Evolutionary conservation across 2,888 invertebrate species (phyloP), one percentile per base, ranked within the genome.

Genomic region (Cordylochernes scorpioides): DNA sequence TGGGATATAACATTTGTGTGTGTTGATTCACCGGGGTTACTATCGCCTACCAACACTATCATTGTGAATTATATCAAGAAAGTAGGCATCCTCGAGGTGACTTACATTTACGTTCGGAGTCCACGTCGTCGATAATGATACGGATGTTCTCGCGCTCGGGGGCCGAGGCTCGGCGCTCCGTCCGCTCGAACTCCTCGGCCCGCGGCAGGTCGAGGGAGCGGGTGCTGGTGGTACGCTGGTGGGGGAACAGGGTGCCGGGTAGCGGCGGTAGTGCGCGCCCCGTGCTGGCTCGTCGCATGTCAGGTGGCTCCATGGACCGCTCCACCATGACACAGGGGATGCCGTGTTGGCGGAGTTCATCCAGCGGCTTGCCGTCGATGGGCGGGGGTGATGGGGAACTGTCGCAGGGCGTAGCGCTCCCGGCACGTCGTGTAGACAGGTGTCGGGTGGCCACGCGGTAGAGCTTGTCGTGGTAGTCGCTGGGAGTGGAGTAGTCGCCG

Each of bases 101-200:
- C 21, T 28, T 17, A 31, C 31, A 21, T 17, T 15, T 31, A 9
- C 16, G 13, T 21, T 64, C 65, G 35, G 72, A 72, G 53, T 82
- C 80, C 9, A 82, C 80, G 51, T 82, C 80, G 48, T 82, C 78
- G 46, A 82, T 82, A 41, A 82, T 78, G 42, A 82, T 82, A 51
- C 78, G 71, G 45, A 82, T 82, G 39, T 77, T 77, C 51, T 82
- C 80, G 2, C 80, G 80, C 47, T 80, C 80, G 8, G 50, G 47
- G 35, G 72, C 73, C 13, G 78, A 75, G 47, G 41, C 41, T 25
- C 41, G 22, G 24, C 41, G 29, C 22, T 35, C 33, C 15, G 35
- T 24, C 17, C 16, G 12, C 14, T 31, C 31, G 19, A 37, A 14
- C 32, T 33, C 27, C 22, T 34, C 17, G n/a, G n/a, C n/a, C 17